Base-by-base conservation (phyloP, 92 coral and sea anemone genomes). In the Umimayanthus kanabou region DNA sequence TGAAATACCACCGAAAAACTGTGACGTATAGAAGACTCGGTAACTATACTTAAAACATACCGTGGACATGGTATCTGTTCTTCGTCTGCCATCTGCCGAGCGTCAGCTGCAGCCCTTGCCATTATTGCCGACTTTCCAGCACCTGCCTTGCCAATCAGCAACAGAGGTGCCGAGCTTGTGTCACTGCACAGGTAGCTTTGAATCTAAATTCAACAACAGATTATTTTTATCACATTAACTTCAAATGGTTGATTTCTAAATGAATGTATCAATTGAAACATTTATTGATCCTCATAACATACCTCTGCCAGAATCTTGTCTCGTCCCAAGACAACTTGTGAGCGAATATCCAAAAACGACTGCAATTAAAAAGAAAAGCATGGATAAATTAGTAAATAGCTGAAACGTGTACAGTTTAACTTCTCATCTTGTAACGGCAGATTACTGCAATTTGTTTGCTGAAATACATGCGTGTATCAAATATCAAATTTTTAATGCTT, bases 61-160 rank as follows among this genome's bases (percentile, higher is more conserved):
- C 83, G 88, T 29, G 94, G 89, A 26, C 91, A 85, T 37, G 88
- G 87, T 18, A 93, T 75, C 65, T 95, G 88, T 22, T 91, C 84
- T 70, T 86, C 81, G 14, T 94, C 92, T 29, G 97, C 95, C 76
- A 82, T 92, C 9, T 86, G 86, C 20, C 96, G 76, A 40, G 99
- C 95, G 30, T 95, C 94, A 77, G 93, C 92, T 4, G 99, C 99
- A 73, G 87, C 90, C 55, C 95, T 90, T n/a, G 99, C 99, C 99
- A 97, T 97, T 78, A 97, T 94, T 2, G 99, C 99, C 0, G 99
- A 97, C 86, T 97, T 97, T 65, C 99, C 99, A 70, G 99, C 96
- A 39, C 99, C 99, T 30, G 99, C 99, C 80, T 86, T 93, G 42
- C 99, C 99, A 22, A 97, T 94, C n/a, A 97, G 88, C 86, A 97